These are phyloP conservation scores for Acrocyrtus sp. DNA, from an alignment of 2,888 invertebrate species.

Conservation along the genomic window DNA sequence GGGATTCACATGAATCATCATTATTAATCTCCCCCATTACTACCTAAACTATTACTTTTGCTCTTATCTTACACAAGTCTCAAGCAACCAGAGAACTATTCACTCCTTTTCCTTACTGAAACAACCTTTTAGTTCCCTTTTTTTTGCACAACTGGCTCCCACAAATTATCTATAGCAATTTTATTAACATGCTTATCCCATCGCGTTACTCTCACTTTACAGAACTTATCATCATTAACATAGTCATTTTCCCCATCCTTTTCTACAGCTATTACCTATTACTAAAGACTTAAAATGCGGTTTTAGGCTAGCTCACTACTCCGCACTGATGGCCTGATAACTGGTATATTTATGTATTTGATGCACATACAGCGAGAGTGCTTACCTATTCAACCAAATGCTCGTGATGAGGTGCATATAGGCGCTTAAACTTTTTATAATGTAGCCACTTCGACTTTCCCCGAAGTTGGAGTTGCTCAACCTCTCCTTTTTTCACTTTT, in stretches of 20 bases:
- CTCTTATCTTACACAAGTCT: not conserved
- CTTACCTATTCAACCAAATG: no score
- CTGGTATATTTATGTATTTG: no score
- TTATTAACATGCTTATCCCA: conserved; percentile 50
- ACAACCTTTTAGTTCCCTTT: not conserved
- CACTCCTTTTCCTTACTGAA: no score
- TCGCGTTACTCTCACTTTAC: conserved; percentile 46
- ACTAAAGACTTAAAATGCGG: not conserved
- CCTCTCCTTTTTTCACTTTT: no score
- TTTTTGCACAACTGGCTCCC: conserved; percentile 14
- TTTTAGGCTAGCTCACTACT: no score
- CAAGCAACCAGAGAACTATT: no score
- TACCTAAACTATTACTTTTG: conserved; percentile 1
- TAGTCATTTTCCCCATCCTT: conserved; percentile 42
- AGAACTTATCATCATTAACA: conserved; percentile 47
- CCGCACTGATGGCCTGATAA: no score
- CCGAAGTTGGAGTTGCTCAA: no score
- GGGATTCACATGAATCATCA: conserved; percentile 50
- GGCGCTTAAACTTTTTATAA: no score
- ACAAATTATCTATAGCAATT: conserved; percentile 47
- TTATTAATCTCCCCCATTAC: conserved; percentile 36
- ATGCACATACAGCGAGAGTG: no score
- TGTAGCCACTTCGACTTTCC: no score
- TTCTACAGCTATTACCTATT: conserved; percentile 23
- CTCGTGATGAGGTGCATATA: no score